These are phyloP conservation scores for Pemphigus obesinymphae DNA, from an alignment of 1,140 invertebrate species.

Conservation along the genomic window DNA sequence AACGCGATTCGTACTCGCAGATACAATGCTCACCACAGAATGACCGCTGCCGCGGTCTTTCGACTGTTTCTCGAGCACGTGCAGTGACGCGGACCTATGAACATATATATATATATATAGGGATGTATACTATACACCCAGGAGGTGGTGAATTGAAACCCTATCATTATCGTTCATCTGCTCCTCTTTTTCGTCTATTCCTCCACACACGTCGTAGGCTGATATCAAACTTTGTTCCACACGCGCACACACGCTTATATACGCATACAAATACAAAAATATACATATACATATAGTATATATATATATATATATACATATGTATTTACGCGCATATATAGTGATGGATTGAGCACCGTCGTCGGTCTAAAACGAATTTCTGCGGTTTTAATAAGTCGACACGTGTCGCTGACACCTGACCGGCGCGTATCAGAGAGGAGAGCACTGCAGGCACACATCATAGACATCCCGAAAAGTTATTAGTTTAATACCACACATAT, in stretches of 20 bases:
- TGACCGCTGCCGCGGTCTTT: not conserved
- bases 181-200: not conserved
- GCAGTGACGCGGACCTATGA: not conserved
- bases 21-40: not conserved
- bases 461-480: too few relatives aligned
- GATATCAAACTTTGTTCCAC: not conserved
- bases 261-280: too few relatives aligned
- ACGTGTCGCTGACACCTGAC: not conserved
- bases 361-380: slow-evolving; percentile 12
- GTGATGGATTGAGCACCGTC: not conserved
- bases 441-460: not conserved
- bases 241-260: not conserved
- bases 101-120: not conserved
- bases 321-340: not conserved
- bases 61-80: not conserved
- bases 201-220: not conserved
- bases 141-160: not conserved
- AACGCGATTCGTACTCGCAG: not conserved
- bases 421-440: not conserved
- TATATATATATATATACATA: not conserved
- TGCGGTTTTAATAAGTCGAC: slow-evolving; percentile 9
- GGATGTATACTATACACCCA: too few relatives aligned
- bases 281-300: too few relatives aligned
- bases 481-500: too few relatives aligned
- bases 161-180: not conserved